A percentile compares a stretch with the other conserved stretches of the same genome.
phyloP scores from a whole-genome alignment of 2,797 vertebrate genomes.

The Holocentrus rufus region DNA sequence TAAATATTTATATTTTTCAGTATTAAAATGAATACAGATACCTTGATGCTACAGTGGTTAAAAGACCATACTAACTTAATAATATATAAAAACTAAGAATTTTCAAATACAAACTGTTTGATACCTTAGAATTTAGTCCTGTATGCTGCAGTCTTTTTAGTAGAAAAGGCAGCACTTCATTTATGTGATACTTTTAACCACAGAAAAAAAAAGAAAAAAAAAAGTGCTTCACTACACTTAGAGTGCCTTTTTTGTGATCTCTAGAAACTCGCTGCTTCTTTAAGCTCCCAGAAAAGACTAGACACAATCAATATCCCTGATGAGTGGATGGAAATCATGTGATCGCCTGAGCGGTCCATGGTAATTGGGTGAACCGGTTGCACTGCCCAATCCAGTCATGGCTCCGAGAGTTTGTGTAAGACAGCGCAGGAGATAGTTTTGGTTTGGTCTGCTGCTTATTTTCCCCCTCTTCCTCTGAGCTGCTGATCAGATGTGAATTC shows the following conservation, averaged over 20 bases:
- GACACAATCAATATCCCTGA: conserved; percentile 6
- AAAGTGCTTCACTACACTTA: background rate
- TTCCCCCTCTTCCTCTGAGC: background rate
- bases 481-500: background rate
- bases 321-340: background rate
- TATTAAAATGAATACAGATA: too few relatives aligned
- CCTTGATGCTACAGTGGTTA: too few relatives aligned
- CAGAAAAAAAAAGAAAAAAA: too few relatives aligned
- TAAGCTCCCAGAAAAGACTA: background rate
- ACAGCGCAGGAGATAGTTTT: background rate
- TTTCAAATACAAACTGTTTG: background rate
- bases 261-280: conserved; percentile 2
- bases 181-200: too few relatives aligned
- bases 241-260: conserved; percentile 3
- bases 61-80: too few relatives aligned
- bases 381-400: background rate
- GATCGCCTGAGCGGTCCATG: background rate
- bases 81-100: background rate
- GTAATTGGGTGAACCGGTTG: background rate
- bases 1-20: background rate
- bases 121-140: background rate
- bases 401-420: too few relatives aligned
- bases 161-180: background rate
- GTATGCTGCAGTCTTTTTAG: conserved; percentile 5
- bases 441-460: background rate